Percentiles rank a stretch among this genome's conserved stretches.
Evolutionary conservation across 2,113 vertebrate species (phyloP).

Genomic region (Rhinolophus sinicus): DNA sequence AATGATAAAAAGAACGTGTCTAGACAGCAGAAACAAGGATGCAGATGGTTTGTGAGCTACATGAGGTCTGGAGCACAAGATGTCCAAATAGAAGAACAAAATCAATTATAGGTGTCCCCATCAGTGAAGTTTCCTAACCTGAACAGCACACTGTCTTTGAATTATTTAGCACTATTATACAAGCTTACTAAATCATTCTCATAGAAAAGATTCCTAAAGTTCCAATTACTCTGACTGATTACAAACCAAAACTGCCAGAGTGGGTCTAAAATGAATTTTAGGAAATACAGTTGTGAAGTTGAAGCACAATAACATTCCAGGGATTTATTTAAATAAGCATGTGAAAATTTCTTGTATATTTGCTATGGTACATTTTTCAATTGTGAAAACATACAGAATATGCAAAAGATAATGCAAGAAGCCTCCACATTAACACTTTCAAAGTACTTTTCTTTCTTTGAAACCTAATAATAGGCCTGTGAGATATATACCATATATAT

Average conservation of each 20-base stretch:
- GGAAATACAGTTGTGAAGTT: constrained; percentile 32
- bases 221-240: constrained; percentile 29
- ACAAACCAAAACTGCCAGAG: background rate
- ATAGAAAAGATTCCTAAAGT: constrained; percentile 35
- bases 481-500: background rate
- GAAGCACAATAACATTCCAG: constrained; percentile 23
- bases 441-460: constrained; percentile 28
- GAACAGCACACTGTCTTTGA: constrained; percentile 7
- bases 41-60: background rate
- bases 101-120: constrained; percentile 11
- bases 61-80: background rate
- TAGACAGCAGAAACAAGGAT: constrained; percentile 4
- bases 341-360: background rate
- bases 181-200: constrained; percentile 34
- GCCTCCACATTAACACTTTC: background rate
- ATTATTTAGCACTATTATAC: constrained; percentile 1
- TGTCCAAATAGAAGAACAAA: constrained; percentile 30
- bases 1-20: background rate
- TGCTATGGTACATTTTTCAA: constrained; percentile 32
- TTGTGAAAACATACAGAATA: constrained; percentile 16
- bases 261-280: constrained; percentile 38
- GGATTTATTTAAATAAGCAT: constrained; percentile 30
- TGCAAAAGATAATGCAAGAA: constrained; percentile 2
- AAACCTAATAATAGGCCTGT: background rate
- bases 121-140: background rate